Base-by-base conservation (phyloP, 2,797 vertebrate species). In the Poecilia velifera region DNA sequence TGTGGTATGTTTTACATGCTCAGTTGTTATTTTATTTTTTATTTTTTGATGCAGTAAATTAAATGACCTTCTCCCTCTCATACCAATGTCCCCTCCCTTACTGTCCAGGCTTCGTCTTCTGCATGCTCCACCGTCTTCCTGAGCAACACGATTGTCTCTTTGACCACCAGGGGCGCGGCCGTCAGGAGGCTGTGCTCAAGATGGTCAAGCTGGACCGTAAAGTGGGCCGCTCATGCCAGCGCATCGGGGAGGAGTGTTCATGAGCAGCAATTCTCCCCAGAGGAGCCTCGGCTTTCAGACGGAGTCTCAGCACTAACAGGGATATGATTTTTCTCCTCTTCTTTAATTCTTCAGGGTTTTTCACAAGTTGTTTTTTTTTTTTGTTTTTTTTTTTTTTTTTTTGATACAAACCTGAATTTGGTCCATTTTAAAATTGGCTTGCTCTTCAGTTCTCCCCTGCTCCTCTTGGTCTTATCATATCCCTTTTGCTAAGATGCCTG, bases 121-220 rank as follows among this genome's bases (percentile, higher is more conserved):
- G 98, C 88, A 98, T 98, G 97, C 95, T 98, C 83, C 98, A 99
- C 79, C 97, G 98, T 89, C 97, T 99, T 85, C 98, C 98, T 0
- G 98, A 99, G 94, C 98, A 98, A 81, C 98, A 99, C 0, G 97
- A 97, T 89, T 99, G 98, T 93, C 96, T 96, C 0, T 98, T 98
- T 13, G 98, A 99, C 95, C 98, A 99, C 95, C 96, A 97, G 95
- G 97, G 97, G 73, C 97, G 97, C 0, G 97, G 98, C n/a, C 97
- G 97, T 0, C 97, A 98, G 94, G 98, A 98, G 93, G 98, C 97
- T 73, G 97, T 98, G 93, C 96, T 97, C 90, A 98, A 98, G 95
- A 98, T 98, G 98, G 98, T 98, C 94, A 98, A 98, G 94, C 96
- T 98, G 85, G 97, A 98, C 95, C 97, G 97, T 89, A 98, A 98